A percentile compares a stretch with the other conserved stretches of the same genome.
These are phyloP conservation scores for Enteromius fasciolatus DNA, from an alignment of 2,797 vertebrate genomes.

Conservation along the genomic window DNA sequence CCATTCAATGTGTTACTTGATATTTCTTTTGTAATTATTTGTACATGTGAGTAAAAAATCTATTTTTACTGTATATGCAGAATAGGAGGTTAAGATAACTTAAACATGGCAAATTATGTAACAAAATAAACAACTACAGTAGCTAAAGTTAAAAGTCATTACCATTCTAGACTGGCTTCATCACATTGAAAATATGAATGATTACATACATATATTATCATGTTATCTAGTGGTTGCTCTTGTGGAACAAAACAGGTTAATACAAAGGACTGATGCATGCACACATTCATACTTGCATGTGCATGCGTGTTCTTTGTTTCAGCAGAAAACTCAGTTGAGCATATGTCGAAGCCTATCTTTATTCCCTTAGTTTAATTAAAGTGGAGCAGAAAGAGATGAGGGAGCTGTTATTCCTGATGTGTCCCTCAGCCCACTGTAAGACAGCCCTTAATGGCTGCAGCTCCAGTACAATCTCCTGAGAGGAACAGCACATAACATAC, in stretches of 20 bases:
- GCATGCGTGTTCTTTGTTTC: constrained; percentile 33
- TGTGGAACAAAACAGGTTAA: neutral
- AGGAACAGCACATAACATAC: constrained; percentile 35
- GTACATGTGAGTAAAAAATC: neutral
- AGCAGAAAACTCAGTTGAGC: constrained; percentile 17
- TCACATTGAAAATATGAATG: neutral
- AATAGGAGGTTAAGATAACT: neutral
- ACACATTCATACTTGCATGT: neutral
- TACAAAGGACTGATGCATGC: neutral
- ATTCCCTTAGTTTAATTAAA: constrained; percentile 45
- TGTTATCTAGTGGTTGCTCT: constrained; percentile 11
- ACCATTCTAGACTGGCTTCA: neutral
- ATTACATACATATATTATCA: neutral
- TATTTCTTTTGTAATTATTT: neutral
- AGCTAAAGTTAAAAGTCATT: neutral
- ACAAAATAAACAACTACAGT: neutral
- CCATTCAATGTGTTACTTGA: neutral
- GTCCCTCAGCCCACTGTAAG: constrained; percentile 30
- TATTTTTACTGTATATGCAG: neutral
- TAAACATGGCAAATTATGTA: neutral
- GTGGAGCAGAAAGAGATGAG: constrained; percentile 38
- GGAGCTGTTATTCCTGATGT: constrained; percentile 44
- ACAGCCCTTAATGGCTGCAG: constrained; percentile 32
- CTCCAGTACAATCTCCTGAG: constrained; percentile 33
- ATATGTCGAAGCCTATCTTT: constrained; percentile 35